Evolutionary conservation across 1,140 invertebrate genomes (phyloP).

Genomic region (Pseudomyrmex cubaensis): DNA sequence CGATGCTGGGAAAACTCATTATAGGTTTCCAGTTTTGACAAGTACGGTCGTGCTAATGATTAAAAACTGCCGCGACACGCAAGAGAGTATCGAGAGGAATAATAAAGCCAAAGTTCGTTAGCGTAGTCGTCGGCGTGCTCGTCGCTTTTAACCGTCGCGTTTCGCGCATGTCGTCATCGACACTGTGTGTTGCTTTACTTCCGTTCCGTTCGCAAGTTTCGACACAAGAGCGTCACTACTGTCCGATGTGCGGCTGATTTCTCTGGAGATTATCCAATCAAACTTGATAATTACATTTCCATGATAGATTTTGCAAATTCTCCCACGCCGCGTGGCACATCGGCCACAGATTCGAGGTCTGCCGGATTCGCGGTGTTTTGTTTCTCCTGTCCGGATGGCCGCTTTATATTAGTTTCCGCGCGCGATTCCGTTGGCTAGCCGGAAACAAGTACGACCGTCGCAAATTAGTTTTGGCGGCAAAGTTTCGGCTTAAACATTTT

Average conservation of each 20-base stretch:
- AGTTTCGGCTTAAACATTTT: conserved; percentile 56
- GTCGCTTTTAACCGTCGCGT: conserved; percentile 54
- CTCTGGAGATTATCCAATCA: conserved; percentile 73
- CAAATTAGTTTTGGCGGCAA: conserved; percentile 55
- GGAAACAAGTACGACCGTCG: conserved; percentile 44
- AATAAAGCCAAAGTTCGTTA: conserved; percentile 64
- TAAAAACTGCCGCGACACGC: conserved; percentile 36
- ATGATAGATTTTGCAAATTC: conserved; percentile 69
- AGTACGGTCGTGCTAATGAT: conserved; percentile 62
- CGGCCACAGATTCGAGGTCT: conserved; percentile 45
- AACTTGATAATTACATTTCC: conserved; percentile 78
- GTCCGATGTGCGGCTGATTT: conserved; percentile 44
- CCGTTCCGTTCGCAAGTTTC: conserved; percentile 38
- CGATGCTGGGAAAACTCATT: conserved; percentile 66
- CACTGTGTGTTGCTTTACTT: conserved; percentile 38
- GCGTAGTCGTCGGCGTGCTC: conserved; percentile 29
- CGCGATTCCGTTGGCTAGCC: conserved; percentile 11
- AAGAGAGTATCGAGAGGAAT: conserved; percentile 44
- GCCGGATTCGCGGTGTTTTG: conserved; percentile 49
- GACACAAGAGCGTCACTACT: conserved; percentile 20
- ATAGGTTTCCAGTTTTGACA: conserved; percentile 65
- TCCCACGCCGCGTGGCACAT: conserved; percentile 26
- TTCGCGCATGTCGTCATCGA: conserved; percentile 15
- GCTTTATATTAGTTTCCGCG: conserved; percentile 58
- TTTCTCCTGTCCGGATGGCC: conserved; percentile 46